These are phyloP conservation scores for Polydrusus pterygomalis DNA, from an alignment of 2,888 invertebrate genomes.

Conservation along the genomic window DNA sequence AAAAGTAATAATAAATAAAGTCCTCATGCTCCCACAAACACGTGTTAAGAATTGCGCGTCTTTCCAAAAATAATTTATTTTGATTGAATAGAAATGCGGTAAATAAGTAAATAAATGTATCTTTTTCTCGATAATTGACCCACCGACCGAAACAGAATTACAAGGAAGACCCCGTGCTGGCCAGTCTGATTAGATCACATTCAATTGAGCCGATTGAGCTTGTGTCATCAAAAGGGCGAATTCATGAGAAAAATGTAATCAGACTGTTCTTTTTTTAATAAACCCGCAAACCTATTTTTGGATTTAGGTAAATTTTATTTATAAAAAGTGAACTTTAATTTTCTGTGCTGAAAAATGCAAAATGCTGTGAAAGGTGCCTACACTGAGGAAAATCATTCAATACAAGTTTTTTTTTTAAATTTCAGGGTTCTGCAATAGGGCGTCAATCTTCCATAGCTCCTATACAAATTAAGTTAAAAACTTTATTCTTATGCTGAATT, in stretches of 20 bases:
- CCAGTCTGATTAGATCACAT: constrained; percentile 31
- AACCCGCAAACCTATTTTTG: constrained; percentile 14
- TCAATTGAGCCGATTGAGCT: constrained; percentile 23
- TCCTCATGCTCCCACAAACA: neutral
- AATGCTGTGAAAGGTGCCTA: too few relatives aligned
- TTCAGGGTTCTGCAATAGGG: too few relatives aligned
- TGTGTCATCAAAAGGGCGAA: constrained; percentile 28
- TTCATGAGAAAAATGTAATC: constrained; percentile 34
- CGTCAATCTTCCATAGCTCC: too few relatives aligned
- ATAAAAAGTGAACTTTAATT: too few relatives aligned
- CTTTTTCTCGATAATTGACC: constrained; percentile 10
- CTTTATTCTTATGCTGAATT: too few relatives aligned
- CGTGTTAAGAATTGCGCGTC: constrained; percentile 19
- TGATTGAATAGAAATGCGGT: constrained; percentile 21
- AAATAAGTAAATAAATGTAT: constrained; percentile 25
- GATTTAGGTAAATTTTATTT: neutral
- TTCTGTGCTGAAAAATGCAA: too few relatives aligned
- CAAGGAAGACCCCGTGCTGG: constrained; percentile 25
- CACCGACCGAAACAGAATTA: constrained; percentile 8
- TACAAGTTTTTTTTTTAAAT: too few relatives aligned
- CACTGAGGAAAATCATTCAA: too few relatives aligned
- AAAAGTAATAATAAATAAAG: neutral
- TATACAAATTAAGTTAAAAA: too few relatives aligned
- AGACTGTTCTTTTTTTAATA: constrained; percentile 11
- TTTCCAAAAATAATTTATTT: constrained; percentile 23